A percentile compares a stretch with the other conserved stretches of the same genome.
Conservation (phyloP, 2,888 invertebrate genomes). For the Alentia gelatinosa region DNA sequence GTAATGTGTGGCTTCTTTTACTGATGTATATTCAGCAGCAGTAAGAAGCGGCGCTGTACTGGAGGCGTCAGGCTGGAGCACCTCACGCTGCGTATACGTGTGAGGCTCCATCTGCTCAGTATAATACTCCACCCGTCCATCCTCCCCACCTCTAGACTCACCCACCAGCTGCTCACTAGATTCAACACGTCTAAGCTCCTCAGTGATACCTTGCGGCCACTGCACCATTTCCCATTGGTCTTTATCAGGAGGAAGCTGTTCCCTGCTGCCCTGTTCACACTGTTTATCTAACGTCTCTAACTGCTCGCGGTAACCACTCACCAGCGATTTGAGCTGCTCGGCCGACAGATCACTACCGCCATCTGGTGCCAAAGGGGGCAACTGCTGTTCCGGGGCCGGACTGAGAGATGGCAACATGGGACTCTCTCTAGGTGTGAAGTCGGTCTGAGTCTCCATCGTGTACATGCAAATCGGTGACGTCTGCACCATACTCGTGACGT, state of each 20-base stretch:
- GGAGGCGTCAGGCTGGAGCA: not conserved
- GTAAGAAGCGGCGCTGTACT: not conserved
- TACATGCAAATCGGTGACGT: not conserved
- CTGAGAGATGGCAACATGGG: not conserved
- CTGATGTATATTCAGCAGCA: not conserved
- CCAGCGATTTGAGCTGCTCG: not conserved
- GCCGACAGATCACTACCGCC: not conserved
- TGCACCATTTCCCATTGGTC: not conserved
- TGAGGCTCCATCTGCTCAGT: not conserved
- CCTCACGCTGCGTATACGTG: not conserved
- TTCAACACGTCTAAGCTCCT: not conserved
- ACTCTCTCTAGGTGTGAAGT: slow-evolving; percentile 6
- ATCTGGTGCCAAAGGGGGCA: not conserved
- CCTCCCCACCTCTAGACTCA: not conserved
- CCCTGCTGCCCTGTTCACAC: not conserved
- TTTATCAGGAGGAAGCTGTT: not conserved
- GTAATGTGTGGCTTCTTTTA: not conserved
- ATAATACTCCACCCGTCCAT: not conserved
- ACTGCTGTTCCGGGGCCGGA: not conserved
- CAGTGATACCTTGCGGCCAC: not conserved
- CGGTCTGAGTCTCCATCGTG: slow-evolving; percentile 17
- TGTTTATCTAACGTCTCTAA: not conserved
- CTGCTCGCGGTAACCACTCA: not conserved
- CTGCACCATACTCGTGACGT: not conserved
- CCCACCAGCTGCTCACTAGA: not conserved